Conservation (phyloP, 1,140 invertebrate species). For the Thaumatotibia leucotreta region DNA sequence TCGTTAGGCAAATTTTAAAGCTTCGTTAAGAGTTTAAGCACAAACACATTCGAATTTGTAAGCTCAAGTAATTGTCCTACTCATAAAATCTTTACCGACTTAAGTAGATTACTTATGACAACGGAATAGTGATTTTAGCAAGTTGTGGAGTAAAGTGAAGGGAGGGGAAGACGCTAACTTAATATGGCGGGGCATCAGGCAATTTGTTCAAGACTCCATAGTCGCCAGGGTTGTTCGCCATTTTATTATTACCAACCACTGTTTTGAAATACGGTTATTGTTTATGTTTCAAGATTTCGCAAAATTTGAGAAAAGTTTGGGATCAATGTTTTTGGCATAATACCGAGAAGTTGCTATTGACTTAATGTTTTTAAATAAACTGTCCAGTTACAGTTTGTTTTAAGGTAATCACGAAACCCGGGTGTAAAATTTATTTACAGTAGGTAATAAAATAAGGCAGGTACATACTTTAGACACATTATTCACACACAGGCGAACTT, state of each 20-base stretch:
- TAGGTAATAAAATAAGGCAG: not conserved
- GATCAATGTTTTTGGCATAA: not conserved
- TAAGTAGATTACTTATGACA: constrained; percentile 51
- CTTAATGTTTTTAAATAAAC: not conserved
- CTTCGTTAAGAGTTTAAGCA: no score
- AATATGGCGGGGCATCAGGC: constrained; percentile 70
- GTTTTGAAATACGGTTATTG: not conserved
- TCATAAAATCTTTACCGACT: constrained; percentile 27
- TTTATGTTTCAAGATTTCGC: not conserved
- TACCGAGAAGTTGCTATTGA: not conserved
- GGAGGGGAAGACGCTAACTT: constrained; percentile 57
- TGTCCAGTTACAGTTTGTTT: not conserved
- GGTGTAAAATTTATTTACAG: not conserved
- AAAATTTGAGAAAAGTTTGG: not conserved
- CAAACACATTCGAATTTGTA: not conserved
- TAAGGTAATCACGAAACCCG: not conserved
- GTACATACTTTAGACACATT: not conserved
- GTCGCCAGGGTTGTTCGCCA: constrained; percentile 47
- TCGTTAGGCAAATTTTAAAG: no score
- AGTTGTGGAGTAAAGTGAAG: constrained; percentile 50
- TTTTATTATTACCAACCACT: not conserved
- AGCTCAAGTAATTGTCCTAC: not conserved
- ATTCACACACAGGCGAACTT: no score
- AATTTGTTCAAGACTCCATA: constrained; percentile 70
- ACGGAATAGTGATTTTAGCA: constrained; percentile 59